These are phyloP conservation scores for Danaus chrysippus DNA, from an alignment of 2,888 invertebrate genomes.

Conservation along the genomic window DNA sequence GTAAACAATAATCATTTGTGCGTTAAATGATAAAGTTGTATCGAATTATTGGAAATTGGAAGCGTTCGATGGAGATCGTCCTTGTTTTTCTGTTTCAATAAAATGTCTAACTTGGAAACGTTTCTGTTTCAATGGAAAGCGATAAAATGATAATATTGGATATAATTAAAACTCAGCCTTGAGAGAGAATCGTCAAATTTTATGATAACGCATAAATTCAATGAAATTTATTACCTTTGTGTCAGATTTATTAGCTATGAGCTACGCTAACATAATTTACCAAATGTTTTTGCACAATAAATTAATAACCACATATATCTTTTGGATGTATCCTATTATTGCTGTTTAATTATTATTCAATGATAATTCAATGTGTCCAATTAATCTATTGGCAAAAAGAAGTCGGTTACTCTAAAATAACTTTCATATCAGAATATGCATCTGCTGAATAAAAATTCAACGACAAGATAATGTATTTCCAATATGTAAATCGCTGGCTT, in stretches of 20 bases:
- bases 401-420: no score
- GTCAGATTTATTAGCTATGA: not conserved
- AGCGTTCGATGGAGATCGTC: not conserved
- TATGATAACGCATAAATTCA: constrained; percentile 58
- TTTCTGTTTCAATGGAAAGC: constrained; percentile 36
- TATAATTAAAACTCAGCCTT: constrained; percentile 50
- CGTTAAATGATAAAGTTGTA: constrained; percentile 4
- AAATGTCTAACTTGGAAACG: constrained; percentile 12
- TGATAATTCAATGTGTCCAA: no score
- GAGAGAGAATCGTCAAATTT: constrained; percentile 49
- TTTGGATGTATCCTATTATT: not conserved
- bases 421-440: no score
- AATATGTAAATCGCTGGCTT: no score
- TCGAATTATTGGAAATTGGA: not conserved
- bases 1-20: constrained; percentile 7
- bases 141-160: constrained; percentile 51
- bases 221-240: constrained; percentile 25
- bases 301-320: not conserved
- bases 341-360: no score
- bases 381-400: no score
- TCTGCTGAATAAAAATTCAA: no score
- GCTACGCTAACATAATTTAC: not conserved
- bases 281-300: not conserved
- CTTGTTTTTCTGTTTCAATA: constrained; percentile 6
- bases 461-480: no score